A percentile compares a stretch with the other conserved stretches of the same genome.
Conservation (phyloP, 2,888 invertebrate species). For the Amblyjoppa fuscipennis region DNA sequence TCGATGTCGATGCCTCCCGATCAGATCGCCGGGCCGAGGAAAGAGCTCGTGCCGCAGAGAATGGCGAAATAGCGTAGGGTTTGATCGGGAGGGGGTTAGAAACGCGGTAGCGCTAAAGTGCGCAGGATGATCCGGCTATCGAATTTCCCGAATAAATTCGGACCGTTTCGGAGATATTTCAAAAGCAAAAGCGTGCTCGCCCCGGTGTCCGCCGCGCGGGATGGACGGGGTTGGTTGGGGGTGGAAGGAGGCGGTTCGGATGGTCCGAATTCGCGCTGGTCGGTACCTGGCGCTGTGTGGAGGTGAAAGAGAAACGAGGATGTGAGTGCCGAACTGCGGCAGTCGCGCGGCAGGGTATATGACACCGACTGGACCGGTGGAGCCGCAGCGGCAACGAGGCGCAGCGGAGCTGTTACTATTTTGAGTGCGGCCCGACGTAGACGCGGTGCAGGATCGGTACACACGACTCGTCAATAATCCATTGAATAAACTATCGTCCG, state of each 20-base stretch:
- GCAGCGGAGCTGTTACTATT: slow-evolving; percentile 80
- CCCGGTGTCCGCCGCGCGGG: slow-evolving; percentile 19
- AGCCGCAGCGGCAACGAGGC: slow-evolving; percentile 28
- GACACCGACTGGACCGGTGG: slow-evolving; percentile 11
- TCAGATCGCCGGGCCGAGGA: not conserved
- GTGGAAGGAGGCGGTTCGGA: slow-evolving; percentile 10
- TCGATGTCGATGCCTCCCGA: not conserved
- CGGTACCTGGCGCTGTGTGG: slow-evolving; percentile 19
- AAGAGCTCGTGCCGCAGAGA: not conserved
- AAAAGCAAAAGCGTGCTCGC: slow-evolving; percentile 54
- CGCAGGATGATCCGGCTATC: slow-evolving; percentile 61
- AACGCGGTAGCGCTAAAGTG: slow-evolving; percentile 36
- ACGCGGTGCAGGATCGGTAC: slow-evolving; percentile 73
- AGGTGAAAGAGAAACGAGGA: slow-evolving; percentile 7
- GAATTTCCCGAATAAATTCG: slow-evolving; percentile 77
- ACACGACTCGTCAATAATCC: slow-evolving; percentile 84
- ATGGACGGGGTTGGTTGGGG: not conserved
- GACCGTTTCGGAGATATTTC: slow-evolving; percentile 65
- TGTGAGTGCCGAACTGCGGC: slow-evolving; percentile 24
- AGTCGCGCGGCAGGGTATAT: slow-evolving; percentile 7
- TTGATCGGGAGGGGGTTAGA: not conserved
- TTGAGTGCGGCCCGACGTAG: slow-evolving; percentile 78
- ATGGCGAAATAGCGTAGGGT: slow-evolving; percentile 9
- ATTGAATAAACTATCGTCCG: slow-evolving; percentile 84
- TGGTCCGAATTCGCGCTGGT: slow-evolving; percentile 15